These are phyloP conservation scores for Drosophila virilis DNA, from an alignment of 1,140 invertebrate species.

Conservation along the genomic window DNA sequence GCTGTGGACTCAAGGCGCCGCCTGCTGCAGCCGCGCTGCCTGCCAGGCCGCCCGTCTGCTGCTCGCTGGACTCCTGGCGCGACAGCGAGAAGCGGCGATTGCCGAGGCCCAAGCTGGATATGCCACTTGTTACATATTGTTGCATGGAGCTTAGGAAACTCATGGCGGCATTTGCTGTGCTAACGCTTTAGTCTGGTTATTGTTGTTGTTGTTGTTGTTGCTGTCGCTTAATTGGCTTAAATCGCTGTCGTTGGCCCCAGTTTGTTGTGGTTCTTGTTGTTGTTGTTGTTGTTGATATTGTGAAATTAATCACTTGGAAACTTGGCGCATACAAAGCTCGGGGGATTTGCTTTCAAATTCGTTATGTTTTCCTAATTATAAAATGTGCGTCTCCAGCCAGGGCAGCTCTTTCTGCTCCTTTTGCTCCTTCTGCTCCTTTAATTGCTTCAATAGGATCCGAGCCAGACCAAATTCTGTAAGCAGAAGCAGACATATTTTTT, in stretches of 20 bases:
- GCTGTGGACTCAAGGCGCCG: conserved; percentile 2
- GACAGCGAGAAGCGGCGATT: conserved; percentile 90
- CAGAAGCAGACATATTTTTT: conserved; percentile 35
- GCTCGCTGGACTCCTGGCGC: conserved; percentile 86
- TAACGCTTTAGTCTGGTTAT: conserved; percentile 1
- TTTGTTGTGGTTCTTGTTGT: background rate
- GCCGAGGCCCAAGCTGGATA: conserved; percentile 90
- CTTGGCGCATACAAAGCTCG: conserved; percentile 40
- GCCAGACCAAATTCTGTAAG: conserved; percentile 52
- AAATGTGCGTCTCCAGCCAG: conserved; percentile 34
- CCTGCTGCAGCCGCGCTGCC: conserved; percentile 27
- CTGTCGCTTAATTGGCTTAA: conserved; percentile 68
- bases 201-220: conserved; percentile 9
- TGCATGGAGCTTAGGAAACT: conserved; percentile 93
- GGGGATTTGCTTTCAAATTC: conserved; percentile 60
- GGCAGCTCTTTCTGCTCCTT: conserved; percentile 26
- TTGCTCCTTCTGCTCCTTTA: conserved; percentile 23
- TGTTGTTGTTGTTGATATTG: conserved; percentile 31
- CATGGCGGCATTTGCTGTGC: conserved; percentile 86
- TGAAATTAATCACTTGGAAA: conserved; percentile 80
- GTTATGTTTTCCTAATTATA: conserved; percentile 68
- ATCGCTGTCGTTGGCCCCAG: conserved; percentile 27
- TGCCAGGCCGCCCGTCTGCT: conserved; percentile 36
- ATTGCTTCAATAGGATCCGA: conserved; percentile 10
- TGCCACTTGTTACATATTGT: conserved; percentile 91